Evolutionary conservation across 1,140 invertebrate genomes (phyloP), one percentile per base, ranked within the genome.

Genomic region (Zaprionus taronus): DNA sequence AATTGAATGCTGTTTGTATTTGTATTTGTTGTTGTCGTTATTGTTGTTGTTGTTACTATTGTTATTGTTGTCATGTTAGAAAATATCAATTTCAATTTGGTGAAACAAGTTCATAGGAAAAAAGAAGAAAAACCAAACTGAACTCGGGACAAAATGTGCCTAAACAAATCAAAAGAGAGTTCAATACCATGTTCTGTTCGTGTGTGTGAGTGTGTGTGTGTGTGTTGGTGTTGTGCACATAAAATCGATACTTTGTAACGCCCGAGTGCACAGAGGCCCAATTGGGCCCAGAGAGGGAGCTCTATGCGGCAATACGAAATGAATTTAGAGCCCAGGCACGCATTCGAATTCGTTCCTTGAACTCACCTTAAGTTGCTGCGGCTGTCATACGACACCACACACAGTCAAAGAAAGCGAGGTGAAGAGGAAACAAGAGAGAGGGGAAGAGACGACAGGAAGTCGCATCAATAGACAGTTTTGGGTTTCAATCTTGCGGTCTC

Each of bases 181-280:
- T 57, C 36, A 70, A 62, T 56, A 60, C 41, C 41, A 53, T 61
- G 64, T 60, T 17, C 55, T 49, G 14, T 61, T 28, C 38, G 11
- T 51, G 38, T 69, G 36, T 74, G 47, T 60, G 22, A n/a, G n/a
- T 41, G 71, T 73, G 64, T 67, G 20, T 61, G 20, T 71, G 28
- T 63, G 68, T 66, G 41, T 44, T 26, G 24, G 41, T 44, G n/a
- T 47, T 76, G 61, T 53, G 69, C 69, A 72, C 51, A 77, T 61
- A 79, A 72, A 77, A 77, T 79, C 77, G 64, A 79, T 79, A 80
- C 34, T 49, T 60, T 70, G 61, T 78, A 53, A 68, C 77, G 72
- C 63, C 58, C 62, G 79, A 68, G 38, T 72, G 74, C 53, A 61
- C 62, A 58, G 15, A 38, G 44, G 9, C 9, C 31, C 61, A 65